Conservation (phyloP, 2,113 vertebrate species). For the Takifugu bimaculatus region DNA sequence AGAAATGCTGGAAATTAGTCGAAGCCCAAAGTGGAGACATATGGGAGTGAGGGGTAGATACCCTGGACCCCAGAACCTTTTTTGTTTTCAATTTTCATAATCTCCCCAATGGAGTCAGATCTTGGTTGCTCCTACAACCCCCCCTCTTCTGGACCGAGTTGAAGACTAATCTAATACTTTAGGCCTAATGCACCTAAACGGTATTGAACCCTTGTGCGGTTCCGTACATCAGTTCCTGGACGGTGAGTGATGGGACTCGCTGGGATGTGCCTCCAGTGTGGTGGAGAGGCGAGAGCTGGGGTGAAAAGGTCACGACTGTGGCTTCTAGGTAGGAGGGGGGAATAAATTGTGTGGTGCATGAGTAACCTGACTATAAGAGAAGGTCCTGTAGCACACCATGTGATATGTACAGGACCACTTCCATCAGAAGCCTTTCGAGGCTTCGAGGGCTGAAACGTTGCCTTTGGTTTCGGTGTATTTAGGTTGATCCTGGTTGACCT, state of each 20-base stretch:
- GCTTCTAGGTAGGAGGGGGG: slow-evolving; percentile 9
- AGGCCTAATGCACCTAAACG: slow-evolving; percentile 68
- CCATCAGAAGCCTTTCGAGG: not conserved
- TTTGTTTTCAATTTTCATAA: too few relatives aligned
- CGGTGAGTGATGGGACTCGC: slow-evolving; percentile 36
- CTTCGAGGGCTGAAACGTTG: not conserved
- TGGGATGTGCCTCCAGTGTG: slow-evolving; percentile 20
- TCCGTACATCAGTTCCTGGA: slow-evolving; percentile 51
- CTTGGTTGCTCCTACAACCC: slow-evolving; percentile 11
- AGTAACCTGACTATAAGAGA: slow-evolving; percentile 15
- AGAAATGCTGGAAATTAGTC: too few relatives aligned
- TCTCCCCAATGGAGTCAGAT: slow-evolving; percentile 24
- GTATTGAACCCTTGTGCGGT: slow-evolving; percentile 58
- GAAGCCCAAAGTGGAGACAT: too few relatives aligned
- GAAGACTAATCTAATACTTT: slow-evolving; percentile 66
- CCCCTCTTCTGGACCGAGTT: slow-evolving; percentile 61
- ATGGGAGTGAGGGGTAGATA: too few relatives aligned
- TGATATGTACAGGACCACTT: not conserved
- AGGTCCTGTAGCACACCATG: not conserved
- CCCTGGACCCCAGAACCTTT: too few relatives aligned
- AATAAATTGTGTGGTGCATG: slow-evolving; percentile 14
- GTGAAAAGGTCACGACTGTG: slow-evolving; percentile 55
- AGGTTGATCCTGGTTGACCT: too few relatives aligned
- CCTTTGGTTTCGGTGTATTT: not conserved
- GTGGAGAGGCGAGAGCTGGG: slow-evolving; percentile 37